These are phyloP conservation scores for Malthinus flaveolus DNA, from an alignment of 2,888 invertebrate species.

Conservation along the genomic window DNA sequence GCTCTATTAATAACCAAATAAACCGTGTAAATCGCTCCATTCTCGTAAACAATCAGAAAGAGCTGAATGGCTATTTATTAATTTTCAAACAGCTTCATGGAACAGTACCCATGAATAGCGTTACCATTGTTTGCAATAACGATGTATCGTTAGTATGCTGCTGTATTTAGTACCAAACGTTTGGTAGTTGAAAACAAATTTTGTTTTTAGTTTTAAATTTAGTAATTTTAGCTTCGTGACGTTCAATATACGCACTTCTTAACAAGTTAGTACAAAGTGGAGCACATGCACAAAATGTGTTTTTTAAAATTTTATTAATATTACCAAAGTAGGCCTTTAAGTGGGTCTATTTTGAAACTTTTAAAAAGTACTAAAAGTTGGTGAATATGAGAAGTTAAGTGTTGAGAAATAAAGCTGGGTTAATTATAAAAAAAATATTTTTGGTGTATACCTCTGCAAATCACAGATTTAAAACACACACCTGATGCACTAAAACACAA, in stretches of 20 bases:
- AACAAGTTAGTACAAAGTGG: no score
- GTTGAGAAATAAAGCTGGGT: background rate
- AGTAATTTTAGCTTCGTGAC: no score
- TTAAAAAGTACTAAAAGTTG: background rate
- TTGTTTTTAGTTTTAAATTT: no score
- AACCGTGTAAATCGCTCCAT: no score
- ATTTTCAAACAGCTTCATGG: slow-evolving; percentile 28
- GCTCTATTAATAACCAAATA: no score
- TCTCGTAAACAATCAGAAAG: background rate
- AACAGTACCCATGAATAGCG: background rate
- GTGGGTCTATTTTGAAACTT: slow-evolving; percentile 1
- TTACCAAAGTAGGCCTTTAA: background rate
- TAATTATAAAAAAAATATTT: background rate
- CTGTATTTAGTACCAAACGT: no score
- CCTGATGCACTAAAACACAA: slow-evolving; percentile 35
- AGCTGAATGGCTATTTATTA: slow-evolving; percentile 24
- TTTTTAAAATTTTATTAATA: slow-evolving; percentile 10
- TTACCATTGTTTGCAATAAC: no score
- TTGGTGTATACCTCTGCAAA: slow-evolving; percentile 30
- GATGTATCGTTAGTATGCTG: no score
- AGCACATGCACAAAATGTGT: background rate
- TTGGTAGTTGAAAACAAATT: no score
- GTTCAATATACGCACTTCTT: no score
- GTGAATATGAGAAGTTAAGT: background rate
- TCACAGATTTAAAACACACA: slow-evolving; percentile 33